phyloP scores from a whole-genome alignment of 2,888 invertebrate species.

The Sarcophaga variegata region DNA sequence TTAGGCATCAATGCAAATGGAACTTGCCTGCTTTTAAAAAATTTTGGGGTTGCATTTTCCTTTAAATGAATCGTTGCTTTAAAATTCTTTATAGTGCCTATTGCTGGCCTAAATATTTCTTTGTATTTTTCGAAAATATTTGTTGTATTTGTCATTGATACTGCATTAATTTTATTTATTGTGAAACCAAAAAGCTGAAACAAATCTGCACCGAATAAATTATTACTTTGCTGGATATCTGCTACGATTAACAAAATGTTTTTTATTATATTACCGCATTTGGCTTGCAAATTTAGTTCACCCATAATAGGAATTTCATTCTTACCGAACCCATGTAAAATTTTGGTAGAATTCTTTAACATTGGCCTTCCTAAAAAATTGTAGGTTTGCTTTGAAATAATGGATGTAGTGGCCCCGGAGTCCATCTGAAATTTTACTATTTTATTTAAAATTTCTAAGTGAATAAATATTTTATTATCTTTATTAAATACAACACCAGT shows the following conservation, averaged over 20 bases:
- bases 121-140: conserved; percentile 6
- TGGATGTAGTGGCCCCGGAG: conserved; percentile 53
- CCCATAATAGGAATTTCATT: conserved; percentile 30
- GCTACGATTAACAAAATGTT: neutral
- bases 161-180: neutral
- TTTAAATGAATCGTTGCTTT: conserved; percentile 68
- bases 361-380: conserved; percentile 25
- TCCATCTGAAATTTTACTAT: conserved; percentile 32
- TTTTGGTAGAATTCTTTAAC: conserved; percentile 7
- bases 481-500: neutral
- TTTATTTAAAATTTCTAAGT: neutral
- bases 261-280: conserved; percentile 34
- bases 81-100: conserved; percentile 54
- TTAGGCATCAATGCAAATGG: conserved; percentile 67
- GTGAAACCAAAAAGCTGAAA: conserved; percentile 52
- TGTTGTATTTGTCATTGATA: neutral
- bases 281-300: conserved; percentile 21
- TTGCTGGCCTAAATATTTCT: conserved; percentile 29
- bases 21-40: conserved; percentile 62
- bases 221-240: conserved; percentile 43
- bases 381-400: conserved; percentile 32
- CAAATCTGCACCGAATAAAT: conserved; percentile 60
- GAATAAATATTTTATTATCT: neutral
- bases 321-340: conserved; percentile 21
- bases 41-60: conserved; percentile 30